Conservation (phyloP, 1,140 invertebrate genomes). For the Chironomus tepperi region DNA sequence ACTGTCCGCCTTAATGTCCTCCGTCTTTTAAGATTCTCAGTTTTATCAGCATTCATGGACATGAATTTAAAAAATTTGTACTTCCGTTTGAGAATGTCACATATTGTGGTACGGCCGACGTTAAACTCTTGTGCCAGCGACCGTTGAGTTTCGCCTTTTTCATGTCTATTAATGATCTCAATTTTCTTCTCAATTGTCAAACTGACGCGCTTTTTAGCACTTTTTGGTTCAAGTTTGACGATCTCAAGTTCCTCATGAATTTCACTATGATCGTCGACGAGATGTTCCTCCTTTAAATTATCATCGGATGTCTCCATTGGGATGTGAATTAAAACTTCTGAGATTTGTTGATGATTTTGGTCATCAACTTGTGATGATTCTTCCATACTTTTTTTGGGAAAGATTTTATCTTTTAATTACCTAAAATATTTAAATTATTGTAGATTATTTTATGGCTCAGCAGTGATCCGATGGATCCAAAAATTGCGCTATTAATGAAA, state of each 20-base stretch:
- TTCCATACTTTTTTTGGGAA: too few relatives aligned
- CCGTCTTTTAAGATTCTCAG: neutral
- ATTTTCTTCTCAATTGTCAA: slow-evolving; percentile 11
- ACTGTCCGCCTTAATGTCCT: neutral
- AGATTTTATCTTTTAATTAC: too few relatives aligned
- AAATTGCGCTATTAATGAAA: too few relatives aligned
- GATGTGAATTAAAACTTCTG: neutral
- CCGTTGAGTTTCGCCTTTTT: neutral
- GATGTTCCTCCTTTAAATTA: neutral
- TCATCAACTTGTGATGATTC: neutral
- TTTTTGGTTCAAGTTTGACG: neutral
- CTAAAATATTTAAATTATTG: too few relatives aligned
- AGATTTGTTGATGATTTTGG: neutral
- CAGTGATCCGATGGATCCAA: too few relatives aligned
- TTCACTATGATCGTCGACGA: neutral
- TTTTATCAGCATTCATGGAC: neutral
- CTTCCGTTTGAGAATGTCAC: neutral
- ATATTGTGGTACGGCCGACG: neutral
- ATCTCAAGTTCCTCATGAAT: neutral
- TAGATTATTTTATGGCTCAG: too few relatives aligned
- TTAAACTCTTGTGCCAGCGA: neutral
- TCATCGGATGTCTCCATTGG: neutral
- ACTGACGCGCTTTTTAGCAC: neutral
- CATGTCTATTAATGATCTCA: neutral
- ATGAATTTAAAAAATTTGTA: slow-evolving; percentile 15